Conservation (phyloP, 23 tunicate species). For the Diplosoma virens region DNA sequence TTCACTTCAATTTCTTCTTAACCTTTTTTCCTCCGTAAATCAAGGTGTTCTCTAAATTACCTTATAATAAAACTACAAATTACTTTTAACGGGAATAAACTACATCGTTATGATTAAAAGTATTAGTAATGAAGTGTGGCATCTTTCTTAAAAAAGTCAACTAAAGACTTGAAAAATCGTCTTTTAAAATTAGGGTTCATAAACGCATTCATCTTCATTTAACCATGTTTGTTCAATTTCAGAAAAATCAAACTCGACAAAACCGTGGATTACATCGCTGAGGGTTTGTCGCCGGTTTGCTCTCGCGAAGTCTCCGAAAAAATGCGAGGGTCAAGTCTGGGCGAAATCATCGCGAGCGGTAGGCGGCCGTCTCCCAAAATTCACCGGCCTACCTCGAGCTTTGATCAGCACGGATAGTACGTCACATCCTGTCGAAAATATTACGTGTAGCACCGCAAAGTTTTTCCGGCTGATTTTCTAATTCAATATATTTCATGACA, state of each 20-base stretch:
- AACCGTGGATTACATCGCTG: slow-evolving; percentile 42
- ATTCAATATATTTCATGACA: too few species aligned
- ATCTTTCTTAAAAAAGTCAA: neutral
- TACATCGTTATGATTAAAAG: too few species aligned
- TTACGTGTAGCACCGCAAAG: too few species aligned
- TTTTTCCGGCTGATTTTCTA: too few species aligned
- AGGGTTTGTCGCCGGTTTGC: slow-evolving; percentile 16
- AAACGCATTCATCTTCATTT: neutral
- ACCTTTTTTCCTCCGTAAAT: too few species aligned
- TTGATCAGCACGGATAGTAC: slow-evolving; percentile 71
- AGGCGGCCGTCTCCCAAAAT: slow-evolving; percentile 15
- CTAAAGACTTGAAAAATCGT: neutral
- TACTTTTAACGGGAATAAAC: too few species aligned
- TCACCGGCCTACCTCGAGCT: slow-evolving; percentile 69
- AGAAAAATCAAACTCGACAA: neutral
- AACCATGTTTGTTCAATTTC: too few species aligned
- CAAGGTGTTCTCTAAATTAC: too few species aligned
- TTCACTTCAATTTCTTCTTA: too few species aligned
- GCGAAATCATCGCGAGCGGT: slow-evolving; percentile 57
- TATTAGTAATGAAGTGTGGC: too few species aligned
- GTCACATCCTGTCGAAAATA: neutral
- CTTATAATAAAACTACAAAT: too few species aligned
- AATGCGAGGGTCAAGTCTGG: slow-evolving; percentile 37
- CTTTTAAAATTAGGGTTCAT: neutral
- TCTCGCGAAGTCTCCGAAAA: slow-evolving; percentile 36